Percentiles rank a stretch among this genome's conserved stretches.
phyloP scores from a whole-genome alignment of 1,140 invertebrate genomes.

The Carposina sasakii region DNA sequence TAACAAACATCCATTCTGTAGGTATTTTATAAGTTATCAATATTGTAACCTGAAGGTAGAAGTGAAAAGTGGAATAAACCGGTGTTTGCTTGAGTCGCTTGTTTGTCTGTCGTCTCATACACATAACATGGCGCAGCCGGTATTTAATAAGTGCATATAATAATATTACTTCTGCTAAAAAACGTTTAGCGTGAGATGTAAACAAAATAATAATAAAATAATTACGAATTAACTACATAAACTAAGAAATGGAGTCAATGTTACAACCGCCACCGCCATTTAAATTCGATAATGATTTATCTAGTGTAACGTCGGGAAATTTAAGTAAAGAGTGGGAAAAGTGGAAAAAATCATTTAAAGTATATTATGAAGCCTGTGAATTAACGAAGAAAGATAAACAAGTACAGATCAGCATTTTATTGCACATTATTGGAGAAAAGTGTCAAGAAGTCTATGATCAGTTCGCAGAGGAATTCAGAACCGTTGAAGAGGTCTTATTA shows the following conservation, averaged over 20 bases:
- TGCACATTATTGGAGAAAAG: conserved; percentile 14
- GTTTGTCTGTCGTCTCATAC: too few relatives aligned
- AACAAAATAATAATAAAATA: not conserved
- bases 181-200: not conserved
- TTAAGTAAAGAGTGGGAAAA: conserved; percentile 5
- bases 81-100: too few relatives aligned
- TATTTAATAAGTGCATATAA: not conserved
- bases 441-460: conserved; percentile 22
- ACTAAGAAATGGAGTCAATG: conserved; percentile 3
- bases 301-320: conserved; percentile 4
- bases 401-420: conserved; percentile 14
- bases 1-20: too few relatives aligned
- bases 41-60: too few relatives aligned
- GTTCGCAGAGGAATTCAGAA: conserved; percentile 13
- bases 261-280: conserved; percentile 6
- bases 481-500: conserved; percentile 6
- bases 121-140: conserved; percentile 10
- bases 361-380: conserved; percentile 23
- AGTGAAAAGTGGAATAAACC: too few relatives aligned
- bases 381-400: conserved; percentile 11
- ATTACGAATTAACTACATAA: not conserved
- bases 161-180: not conserved
- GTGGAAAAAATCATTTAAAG: conserved; percentile 5
- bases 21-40: too few relatives aligned
- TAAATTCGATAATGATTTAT: conserved; percentile 3